Evolutionary conservation across 1,140 invertebrate species (phyloP), one percentile per base, ranked within the genome.

Genomic region (Drosophila pseudoananassae): DNA sequence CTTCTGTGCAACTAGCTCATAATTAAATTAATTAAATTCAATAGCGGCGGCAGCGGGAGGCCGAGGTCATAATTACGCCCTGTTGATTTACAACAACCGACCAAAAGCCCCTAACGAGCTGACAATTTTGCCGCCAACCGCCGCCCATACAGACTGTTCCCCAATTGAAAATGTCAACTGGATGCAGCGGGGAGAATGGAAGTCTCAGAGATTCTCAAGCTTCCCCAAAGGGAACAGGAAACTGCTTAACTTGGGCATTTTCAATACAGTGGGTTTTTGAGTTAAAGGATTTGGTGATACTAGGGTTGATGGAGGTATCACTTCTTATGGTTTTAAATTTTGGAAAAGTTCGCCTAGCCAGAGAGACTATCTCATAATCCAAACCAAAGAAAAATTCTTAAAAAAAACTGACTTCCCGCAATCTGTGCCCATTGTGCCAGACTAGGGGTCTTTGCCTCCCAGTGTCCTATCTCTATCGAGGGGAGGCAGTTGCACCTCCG

Each of bases 21-120:
- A 87, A 87, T 88, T 87, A 88, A 87, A 87, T 87, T 87, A 87
- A 82, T 87, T 88, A 76, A 88, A 78, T 87, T 82, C 69, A 53
- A 78, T 82, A 50, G 51, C 17, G 46, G 46, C 45, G 20, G 36
- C 38, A 50, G 31, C 23, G 38, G 51, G 60, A 49, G 53, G 31
- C 58, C 52, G 63, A 45, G 51, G 51, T 54, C 70, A 66, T 87
- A 85, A 87, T 85, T 85, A 82, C 71, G 78, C 70, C 82, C 78
- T 69, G 82, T 76, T 82, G 81, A 60, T 84, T 69, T 77, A 51
- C 75, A 71, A 57, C 54, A 78, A 61, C 63, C 47, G 33, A 25
- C 27, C 49, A 55, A 60, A 73, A 78, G 69, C 45, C 65, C 57
- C 82, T 76, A 85, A 87, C 83, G 83, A 87, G 74, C 78, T 82